Evolutionary conservation across 2,888 invertebrate species (phyloP).

Genomic region (Mesochorus sp.): DNA sequence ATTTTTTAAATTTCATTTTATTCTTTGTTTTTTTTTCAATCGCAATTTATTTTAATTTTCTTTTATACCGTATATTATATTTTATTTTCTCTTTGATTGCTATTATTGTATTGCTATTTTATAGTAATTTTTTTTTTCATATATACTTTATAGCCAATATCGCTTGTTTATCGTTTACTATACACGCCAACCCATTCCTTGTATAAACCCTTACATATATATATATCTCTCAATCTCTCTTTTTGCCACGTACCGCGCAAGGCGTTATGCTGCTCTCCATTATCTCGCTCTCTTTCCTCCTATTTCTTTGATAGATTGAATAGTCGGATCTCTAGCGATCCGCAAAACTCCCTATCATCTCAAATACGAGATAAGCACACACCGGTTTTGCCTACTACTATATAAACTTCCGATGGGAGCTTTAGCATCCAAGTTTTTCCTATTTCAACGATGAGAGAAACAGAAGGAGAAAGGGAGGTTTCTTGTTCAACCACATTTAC

Average conservation of each 20-base stretch:
- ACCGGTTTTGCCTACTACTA: slow-evolving; percentile 50
- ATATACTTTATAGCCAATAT: slow-evolving; percentile 15
- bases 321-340: slow-evolving; percentile 10
- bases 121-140: no score
- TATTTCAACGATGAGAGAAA: slow-evolving; percentile 41
- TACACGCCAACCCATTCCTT: slow-evolving; percentile 2
- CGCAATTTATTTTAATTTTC: no score
- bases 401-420: slow-evolving; percentile 47
- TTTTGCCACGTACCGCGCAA: slow-evolving; percentile 18
- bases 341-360: background rate
- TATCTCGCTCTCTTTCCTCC: slow-evolving; percentile 9
- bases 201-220: no score
- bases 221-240: background rate
- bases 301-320: slow-evolving; percentile 35
- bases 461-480: slow-evolving; percentile 32
- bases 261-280: no score
- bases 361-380: slow-evolving; percentile 13
- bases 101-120: no score
- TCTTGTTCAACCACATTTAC: slow-evolving; percentile 40
- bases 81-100: no score
- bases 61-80: no score
- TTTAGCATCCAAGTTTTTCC: slow-evolving; percentile 49
- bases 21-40: no score
- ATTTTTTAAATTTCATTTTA: no score
- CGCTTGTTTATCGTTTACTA: slow-evolving; percentile 28